A percentile compares a stretch with the other conserved stretches of the same genome.
phyloP scores from a whole-genome alignment of 2,888 invertebrate species.

The Pachymerium ferrugineum region DNA sequence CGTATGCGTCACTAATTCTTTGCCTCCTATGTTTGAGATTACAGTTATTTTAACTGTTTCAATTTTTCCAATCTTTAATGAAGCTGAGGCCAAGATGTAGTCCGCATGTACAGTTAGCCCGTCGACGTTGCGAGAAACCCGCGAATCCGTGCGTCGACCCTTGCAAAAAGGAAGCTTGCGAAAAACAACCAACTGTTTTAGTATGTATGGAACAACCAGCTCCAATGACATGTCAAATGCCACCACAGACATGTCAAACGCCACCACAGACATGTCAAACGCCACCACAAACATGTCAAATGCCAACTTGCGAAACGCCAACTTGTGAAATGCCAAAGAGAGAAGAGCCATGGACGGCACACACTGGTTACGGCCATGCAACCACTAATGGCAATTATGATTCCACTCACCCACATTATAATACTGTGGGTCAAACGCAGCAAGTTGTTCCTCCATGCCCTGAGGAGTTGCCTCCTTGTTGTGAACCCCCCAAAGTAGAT shows the following conservation, averaged over 20 bases:
- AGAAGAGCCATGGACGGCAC: slow-evolving; percentile 14
- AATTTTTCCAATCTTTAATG: too few species aligned
- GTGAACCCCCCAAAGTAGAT: background rate
- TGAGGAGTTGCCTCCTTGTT: background rate
- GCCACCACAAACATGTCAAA: background rate
- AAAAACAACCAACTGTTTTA: background rate
- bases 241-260: background rate
- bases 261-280: too few species aligned
- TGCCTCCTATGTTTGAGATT: too few species aligned
- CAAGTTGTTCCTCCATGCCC: background rate
- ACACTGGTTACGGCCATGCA: background rate
- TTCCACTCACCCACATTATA: background rate
- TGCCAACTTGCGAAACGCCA: background rate
- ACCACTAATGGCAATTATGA: background rate
- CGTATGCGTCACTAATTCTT: too few species aligned
- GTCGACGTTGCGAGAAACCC: background rate
- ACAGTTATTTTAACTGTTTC: too few species aligned
- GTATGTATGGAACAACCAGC: background rate
- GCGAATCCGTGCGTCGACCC: too few species aligned
- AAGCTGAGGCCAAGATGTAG: slow-evolving; percentile 19
- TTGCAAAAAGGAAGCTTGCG: background rate
- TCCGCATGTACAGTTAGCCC: background rate
- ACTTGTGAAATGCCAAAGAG: background rate
- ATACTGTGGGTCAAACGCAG: background rate
- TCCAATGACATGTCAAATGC: too few species aligned